A percentile compares a stretch with the other conserved stretches of the same genome.
These are phyloP conservation scores for Papilio polyxenes DNA, from an alignment of 1,140 invertebrate species.

Conservation along the genomic window DNA sequence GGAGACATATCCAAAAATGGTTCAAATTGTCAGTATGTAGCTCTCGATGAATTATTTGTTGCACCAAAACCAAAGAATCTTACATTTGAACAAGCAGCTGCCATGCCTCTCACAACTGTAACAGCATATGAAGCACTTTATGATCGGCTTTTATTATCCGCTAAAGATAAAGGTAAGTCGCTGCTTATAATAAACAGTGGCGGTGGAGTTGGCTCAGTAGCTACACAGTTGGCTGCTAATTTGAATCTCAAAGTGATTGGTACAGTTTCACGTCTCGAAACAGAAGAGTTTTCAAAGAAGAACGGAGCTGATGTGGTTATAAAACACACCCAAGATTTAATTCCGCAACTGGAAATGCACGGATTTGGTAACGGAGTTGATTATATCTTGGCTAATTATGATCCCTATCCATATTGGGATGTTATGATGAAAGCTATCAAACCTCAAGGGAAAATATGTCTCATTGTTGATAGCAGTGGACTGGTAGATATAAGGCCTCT, in stretches of 20 bases:
- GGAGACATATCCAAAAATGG: constrained; percentile 65
- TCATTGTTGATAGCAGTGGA: constrained; percentile 68
- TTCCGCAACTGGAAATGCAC: constrained; percentile 58
- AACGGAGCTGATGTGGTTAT: constrained; percentile 64
- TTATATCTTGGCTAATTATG: constrained; percentile 70
- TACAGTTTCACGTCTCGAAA: constrained; percentile 68
- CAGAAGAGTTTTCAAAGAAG: constrained; percentile 54
- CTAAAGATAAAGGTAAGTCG: constrained; percentile 69
- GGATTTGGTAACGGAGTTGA: constrained; percentile 63
- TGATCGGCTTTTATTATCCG: constrained; percentile 59
- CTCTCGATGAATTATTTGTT: constrained; percentile 62
- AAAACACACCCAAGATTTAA: constrained; percentile 65
- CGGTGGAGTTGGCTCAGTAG: constrained; percentile 71
- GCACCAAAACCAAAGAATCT: constrained; percentile 67
- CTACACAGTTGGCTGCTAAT: constrained; percentile 65
- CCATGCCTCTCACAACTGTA: constrained; percentile 66
- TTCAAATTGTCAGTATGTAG: constrained; percentile 69
- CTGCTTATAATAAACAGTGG: constrained; percentile 71
- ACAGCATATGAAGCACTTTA: constrained; percentile 68
- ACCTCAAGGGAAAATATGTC: constrained; percentile 70
- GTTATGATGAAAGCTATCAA: constrained; percentile 67
- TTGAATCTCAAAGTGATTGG: constrained; percentile 69
- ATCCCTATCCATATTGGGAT: constrained; percentile 72
- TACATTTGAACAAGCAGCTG: constrained; percentile 72
- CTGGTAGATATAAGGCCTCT: constrained; percentile 63